Evolutionary conservation across 2,797 vertebrate genomes (phyloP).

Genomic region (Darevskia nairensis): DNA sequence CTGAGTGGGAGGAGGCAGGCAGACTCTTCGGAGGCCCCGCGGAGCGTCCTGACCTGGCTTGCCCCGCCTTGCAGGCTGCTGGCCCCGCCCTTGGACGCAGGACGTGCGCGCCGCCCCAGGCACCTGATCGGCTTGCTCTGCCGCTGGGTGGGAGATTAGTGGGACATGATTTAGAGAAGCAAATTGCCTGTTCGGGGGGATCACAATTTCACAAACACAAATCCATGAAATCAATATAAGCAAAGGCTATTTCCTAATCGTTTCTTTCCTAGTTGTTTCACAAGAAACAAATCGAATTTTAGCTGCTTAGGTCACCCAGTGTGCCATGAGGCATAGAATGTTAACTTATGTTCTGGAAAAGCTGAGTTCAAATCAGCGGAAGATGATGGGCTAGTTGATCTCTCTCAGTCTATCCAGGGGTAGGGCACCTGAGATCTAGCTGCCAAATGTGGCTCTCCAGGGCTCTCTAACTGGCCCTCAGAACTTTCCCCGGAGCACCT

Average conservation of each 20-base stretch:
- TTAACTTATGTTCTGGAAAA: too few relatives aligned
- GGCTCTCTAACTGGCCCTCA: too few relatives aligned
- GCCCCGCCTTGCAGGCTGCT: too few relatives aligned
- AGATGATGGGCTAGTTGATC: not conserved
- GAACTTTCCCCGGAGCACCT: too few relatives aligned
- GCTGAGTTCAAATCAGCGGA: not conserved
- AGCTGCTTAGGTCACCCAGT: not conserved
- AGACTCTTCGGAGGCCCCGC: too few relatives aligned
- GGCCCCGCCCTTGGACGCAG: too few relatives aligned
- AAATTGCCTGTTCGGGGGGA: not conserved
- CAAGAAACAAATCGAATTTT: not conserved
- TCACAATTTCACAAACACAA: not conserved
- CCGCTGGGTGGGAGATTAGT: not conserved
- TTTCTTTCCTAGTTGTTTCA: not conserved
- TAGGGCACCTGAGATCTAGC: too few relatives aligned
- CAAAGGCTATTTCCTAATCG: not conserved
- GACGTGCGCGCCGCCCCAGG: rapidly evolving
- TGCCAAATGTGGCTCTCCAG: too few relatives aligned
- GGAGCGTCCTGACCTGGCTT: too few relatives aligned
- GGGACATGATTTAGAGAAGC: not conserved
- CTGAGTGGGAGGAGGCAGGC: too few relatives aligned
- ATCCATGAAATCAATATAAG: not conserved
- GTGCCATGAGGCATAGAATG: not conserved
- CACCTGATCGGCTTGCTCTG: too few relatives aligned
- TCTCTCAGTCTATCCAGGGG: not conserved